Conservation (phyloP, 2,113 vertebrate genomes). For the Anser brachyrhynchus region DNA sequence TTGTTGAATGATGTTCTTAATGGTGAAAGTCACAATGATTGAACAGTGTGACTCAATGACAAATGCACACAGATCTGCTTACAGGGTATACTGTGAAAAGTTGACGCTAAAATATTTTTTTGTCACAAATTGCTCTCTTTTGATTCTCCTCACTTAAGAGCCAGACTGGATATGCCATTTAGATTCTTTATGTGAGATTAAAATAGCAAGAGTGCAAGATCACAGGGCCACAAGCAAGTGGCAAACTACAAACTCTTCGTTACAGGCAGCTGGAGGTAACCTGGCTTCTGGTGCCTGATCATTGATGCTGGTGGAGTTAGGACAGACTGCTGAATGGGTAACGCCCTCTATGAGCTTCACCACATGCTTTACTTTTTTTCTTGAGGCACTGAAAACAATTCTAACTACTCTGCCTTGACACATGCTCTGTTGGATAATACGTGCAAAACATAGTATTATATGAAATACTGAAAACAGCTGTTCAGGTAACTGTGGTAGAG, state of each 20-base stretch:
- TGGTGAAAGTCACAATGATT: not conserved
- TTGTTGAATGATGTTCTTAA: slow-evolving; percentile 18
- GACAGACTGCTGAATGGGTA: not conserved
- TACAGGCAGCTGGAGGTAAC: not conserved
- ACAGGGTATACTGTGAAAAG: not conserved
- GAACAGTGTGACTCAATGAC: not conserved
- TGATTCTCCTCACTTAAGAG: not conserved
- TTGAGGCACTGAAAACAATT: not conserved
- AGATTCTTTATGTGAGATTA: not conserved
- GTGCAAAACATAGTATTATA: not conserved
- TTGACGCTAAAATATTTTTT: not conserved
- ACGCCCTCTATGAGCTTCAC: not conserved
- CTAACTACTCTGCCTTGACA: not conserved
- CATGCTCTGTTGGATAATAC: not conserved
- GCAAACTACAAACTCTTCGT: not conserved
- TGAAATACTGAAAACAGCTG: not conserved
- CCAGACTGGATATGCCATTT: not conserved
- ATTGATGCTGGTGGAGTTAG: not conserved
- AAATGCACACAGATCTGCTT: not conserved
- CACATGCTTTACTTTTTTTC: too few species aligned
- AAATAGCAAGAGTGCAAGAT: not conserved
- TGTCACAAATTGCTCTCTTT: not conserved
- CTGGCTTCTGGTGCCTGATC: not conserved
- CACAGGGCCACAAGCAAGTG: not conserved
- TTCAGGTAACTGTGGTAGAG: not conserved